phyloP scores from a whole-genome alignment of 2,113 vertebrate species.

The Rattus rattus region DNA sequence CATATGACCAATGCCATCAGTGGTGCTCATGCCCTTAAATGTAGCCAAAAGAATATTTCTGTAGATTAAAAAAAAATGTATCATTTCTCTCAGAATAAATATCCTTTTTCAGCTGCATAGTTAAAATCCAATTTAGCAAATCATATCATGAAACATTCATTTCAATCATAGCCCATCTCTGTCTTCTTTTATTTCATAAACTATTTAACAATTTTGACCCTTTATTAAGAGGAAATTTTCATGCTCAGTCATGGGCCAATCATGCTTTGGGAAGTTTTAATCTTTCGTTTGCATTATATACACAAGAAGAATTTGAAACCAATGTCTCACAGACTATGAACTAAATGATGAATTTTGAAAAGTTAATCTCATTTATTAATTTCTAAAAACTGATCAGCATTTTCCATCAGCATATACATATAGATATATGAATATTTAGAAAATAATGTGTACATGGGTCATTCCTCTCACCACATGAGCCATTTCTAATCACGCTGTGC shows the following conservation, averaged over 20 bases:
- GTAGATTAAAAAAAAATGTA: not conserved
- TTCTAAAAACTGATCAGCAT: not conserved
- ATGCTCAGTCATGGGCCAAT: not conserved
- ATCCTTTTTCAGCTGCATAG: not conserved
- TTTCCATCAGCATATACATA: not conserved
- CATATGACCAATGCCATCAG: not conserved
- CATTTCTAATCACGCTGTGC: not conserved
- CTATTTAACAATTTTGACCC: not conserved
- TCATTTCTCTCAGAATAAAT: conserved; percentile 15
- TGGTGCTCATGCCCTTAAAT: not conserved
- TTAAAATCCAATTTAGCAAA: conserved; percentile 26
- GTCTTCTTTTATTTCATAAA: conserved; percentile 25
- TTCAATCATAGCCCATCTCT: conserved; percentile 13
- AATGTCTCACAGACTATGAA: not conserved
- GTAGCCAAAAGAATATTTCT: not conserved
- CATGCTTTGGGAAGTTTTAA: not conserved
- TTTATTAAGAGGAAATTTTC: not conserved
- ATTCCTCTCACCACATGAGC: not conserved
- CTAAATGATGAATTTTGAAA: conserved; percentile 9
- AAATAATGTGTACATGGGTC: not conserved
- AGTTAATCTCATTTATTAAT: not conserved
- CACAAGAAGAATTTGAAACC: not conserved
- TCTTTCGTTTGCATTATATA: not conserved
- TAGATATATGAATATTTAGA: not conserved
- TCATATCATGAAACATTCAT: conserved; percentile 45